Evolutionary conservation across 2,888 invertebrate genomes (phyloP), one percentile per base, ranked within the genome.

Genomic region (Gymnosoma rotundatum): DNA sequence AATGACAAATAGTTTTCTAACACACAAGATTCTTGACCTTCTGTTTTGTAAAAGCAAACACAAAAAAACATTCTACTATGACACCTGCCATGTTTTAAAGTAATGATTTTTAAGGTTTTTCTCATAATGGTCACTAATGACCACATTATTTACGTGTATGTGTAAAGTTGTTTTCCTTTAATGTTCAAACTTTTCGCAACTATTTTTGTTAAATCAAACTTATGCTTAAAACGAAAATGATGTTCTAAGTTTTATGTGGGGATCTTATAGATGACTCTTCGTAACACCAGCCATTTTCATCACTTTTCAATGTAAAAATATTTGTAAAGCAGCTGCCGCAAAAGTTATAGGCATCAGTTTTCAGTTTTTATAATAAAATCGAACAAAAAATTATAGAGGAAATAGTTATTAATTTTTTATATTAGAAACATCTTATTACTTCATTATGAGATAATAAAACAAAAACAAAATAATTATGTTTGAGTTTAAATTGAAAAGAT

Each of bases 11-110:
- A 56, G 0, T 45, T 54, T 67, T 32, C 36, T 45, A 38, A 63
- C 16, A 6, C 21, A 73, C 50, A 58, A 70, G 45, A 74, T 75
- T 74, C 78, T 78, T 84, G 81, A 84, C 78, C 81, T 84, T 84
- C 81, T 78, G 21, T 25, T 78, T 45, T 14, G 45, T 10, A 16
- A 45, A 45, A 45, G 36, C 7, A 61, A 61, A 45, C 1, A 16
- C 50, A 58, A 25, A 52, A 56, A 12, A 70, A 50, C 8, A 58
- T 63, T 64, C 18, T 66, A 52, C 60, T 73, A 73, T 73, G 78
- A 84, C 84, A 78, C 78, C 78, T 74, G 81, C 70, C 81, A 81
- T 50, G 60, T 38, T 72, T 50, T 45, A 12, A 14, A 54, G 20
- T 58, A 42, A 73, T 79, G 73, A 79, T 69, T 78, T 78, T 61